Conservation (phyloP, 2,797 vertebrate species). For the Chaetophractus vellerosus region DNA sequence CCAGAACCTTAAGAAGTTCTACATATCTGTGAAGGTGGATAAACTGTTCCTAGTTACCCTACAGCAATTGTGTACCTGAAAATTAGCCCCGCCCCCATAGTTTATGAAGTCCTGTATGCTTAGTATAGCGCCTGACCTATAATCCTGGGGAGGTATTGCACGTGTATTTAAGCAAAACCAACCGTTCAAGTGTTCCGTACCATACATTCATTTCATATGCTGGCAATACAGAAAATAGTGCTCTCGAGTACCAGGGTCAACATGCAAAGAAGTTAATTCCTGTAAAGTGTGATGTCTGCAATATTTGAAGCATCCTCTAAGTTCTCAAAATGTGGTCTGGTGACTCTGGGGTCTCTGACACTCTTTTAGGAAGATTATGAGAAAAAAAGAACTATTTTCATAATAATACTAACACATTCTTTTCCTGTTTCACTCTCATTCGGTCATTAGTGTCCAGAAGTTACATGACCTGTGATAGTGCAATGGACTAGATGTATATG, state of each 20-base stretch:
- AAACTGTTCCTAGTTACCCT: too few relatives aligned
- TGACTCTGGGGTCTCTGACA: not conserved
- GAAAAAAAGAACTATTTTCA: not conserved
- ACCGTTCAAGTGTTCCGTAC: rapidly evolving
- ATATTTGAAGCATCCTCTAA: not conserved
- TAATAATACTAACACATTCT: not conserved
- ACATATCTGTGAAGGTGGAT: too few relatives aligned
- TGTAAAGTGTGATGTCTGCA: not conserved
- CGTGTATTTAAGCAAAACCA: too few relatives aligned
- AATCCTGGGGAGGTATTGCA: too few relatives aligned
- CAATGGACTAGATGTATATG: not conserved
- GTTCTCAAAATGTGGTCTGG: too few relatives aligned
- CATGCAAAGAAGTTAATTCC: not conserved
- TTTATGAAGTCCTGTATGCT: too few relatives aligned
- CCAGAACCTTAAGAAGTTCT: too few relatives aligned
- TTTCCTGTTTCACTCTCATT: not conserved
- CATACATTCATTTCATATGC: too few relatives aligned
- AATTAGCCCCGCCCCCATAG: too few relatives aligned
- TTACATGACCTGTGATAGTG: not conserved
- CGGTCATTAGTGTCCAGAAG: not conserved
- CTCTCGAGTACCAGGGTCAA: not conserved
- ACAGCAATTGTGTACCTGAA: too few relatives aligned
- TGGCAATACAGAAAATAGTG: not conserved
- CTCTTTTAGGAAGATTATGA: too few relatives aligned
- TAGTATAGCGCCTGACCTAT: too few relatives aligned